Evolutionary conservation across 2,797 vertebrate species (phyloP).

Genomic region (Syncerus caffer): DNA sequence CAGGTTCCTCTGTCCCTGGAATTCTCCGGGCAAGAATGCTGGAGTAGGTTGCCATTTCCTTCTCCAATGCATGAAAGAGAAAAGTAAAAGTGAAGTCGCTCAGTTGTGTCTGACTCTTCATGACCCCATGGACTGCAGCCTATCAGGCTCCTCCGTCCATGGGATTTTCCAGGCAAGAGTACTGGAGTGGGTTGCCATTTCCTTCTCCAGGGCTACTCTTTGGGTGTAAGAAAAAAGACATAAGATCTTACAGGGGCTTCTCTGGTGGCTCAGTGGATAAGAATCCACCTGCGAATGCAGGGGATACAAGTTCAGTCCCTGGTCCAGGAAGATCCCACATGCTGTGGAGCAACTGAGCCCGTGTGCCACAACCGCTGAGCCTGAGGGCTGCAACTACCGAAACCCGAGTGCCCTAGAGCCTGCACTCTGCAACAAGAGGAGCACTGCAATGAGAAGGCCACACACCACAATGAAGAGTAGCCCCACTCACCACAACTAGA

Average conservation of each 20-base stretch:
- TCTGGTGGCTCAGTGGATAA: background rate
- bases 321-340: background rate
- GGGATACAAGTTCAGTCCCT: background rate
- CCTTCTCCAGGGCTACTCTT: background rate
- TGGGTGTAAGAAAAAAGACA: background rate
- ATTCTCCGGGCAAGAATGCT: background rate
- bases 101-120: accelerated
- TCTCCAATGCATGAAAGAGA: background rate
- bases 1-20: background rate
- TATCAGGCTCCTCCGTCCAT: background rate
- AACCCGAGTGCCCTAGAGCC: background rate
- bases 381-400: accelerated
- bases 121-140: background rate
- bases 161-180: background rate
- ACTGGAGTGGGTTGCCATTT: background rate
- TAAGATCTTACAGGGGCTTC: background rate
- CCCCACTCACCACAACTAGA: background rate
- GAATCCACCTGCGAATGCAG: background rate
- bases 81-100: background rate
- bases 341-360: background rate
- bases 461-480: background rate
- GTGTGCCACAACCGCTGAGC: background rate
- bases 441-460: background rate
- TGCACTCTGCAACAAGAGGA: background rate
- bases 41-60: background rate